phyloP scores from a whole-genome alignment of 1,140 invertebrate genomes.

The Camponotus vicinus region DNA sequence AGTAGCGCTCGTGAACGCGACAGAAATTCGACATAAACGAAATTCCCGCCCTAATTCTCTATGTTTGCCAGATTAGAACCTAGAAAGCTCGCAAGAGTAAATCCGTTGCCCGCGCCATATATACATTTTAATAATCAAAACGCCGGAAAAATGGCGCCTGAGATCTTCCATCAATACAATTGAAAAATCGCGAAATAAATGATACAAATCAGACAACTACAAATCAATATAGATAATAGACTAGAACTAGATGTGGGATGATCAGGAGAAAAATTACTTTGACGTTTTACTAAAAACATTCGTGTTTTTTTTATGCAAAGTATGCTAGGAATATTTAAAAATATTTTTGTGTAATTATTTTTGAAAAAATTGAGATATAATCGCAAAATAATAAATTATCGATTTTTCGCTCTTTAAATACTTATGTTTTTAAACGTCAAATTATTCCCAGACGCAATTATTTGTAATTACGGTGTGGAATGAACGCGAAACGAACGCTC shows the following conservation, averaged over 20 bases:
- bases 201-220: background rate
- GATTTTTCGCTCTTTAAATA: constrained; percentile 22
- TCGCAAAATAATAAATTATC: background rate
- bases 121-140: constrained; percentile 51
- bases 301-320: background rate
- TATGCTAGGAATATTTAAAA: background rate
- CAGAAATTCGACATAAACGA: constrained; percentile 9
- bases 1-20: background rate
- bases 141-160: background rate
- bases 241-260: background rate
- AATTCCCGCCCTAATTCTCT: constrained; percentile 44
- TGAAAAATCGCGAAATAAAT: background rate
- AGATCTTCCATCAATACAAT: background rate
- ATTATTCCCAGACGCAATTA: constrained; percentile 44
- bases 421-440: constrained; percentile 46
- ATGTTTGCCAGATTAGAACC: background rate
- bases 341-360: background rate
- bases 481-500: constrained; percentile 56
- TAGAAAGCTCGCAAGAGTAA: constrained; percentile 17
- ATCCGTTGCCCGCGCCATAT: background rate
- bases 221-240: too few relatives aligned
- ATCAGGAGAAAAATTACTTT: background rate
- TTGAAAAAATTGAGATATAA: background rate
- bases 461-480: constrained; percentile 58
- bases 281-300: background rate